Evolutionary conservation across 2,888 invertebrate genomes (phyloP).

Genomic region (Ptilodon capucinus): DNA sequence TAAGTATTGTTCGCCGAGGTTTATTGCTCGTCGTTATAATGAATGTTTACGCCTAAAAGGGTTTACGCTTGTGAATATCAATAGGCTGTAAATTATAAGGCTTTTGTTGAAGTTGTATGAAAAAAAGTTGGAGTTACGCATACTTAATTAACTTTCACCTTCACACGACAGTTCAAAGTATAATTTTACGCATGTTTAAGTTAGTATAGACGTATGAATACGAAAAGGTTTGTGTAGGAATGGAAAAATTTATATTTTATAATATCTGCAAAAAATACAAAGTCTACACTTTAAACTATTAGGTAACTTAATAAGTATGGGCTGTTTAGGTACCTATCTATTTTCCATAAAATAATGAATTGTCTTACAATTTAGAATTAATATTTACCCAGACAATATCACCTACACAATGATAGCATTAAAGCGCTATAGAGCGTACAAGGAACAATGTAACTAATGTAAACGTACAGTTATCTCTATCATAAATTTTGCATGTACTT

Average conservation of each 20-base stretch:
- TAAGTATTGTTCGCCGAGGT: slow-evolving; percentile 33
- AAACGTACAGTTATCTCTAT: not conserved
- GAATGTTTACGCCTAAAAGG: slow-evolving; percentile 30
- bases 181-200: not conserved
- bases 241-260: too few species aligned
- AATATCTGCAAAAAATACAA: too few species aligned
- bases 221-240: too few species aligned
- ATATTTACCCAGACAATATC: too few species aligned
- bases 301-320: too few species aligned
- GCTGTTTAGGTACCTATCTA: too few species aligned
- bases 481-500: not conserved
- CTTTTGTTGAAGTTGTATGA: slow-evolving; percentile 12
- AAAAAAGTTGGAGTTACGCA: slow-evolving; percentile 7
- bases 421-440: not conserved
- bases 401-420: too few species aligned
- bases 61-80: slow-evolving; percentile 29
- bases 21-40: slow-evolving; percentile 33
- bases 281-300: too few species aligned
- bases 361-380: too few species aligned
- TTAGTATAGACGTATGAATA: too few species aligned
- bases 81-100: slow-evolving; percentile 27
- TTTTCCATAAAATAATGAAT: too few species aligned
- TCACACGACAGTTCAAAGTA: not conserved
- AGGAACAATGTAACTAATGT: not conserved
- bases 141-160: not conserved